Conservation (phyloP, 2,888 invertebrate genomes). For the Loripinus fragilis region DNA sequence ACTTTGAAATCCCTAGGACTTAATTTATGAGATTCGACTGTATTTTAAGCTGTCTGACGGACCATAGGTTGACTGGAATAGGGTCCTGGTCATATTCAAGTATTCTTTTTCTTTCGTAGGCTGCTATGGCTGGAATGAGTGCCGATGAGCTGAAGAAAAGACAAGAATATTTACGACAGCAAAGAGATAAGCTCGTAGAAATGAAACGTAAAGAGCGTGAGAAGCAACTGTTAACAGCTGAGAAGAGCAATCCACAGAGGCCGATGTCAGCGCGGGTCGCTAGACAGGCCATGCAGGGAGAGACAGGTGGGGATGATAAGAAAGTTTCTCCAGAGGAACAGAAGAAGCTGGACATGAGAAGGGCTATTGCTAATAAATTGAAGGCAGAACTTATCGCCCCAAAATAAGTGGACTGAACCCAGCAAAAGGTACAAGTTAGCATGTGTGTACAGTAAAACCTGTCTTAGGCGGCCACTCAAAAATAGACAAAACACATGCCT, state of each 20-base stretch:
- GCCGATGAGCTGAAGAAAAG: conserved; percentile 84
- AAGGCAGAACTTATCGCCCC: conserved; percentile 93
- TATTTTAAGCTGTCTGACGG: too few species aligned
- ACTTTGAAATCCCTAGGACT: too few species aligned
- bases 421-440: too few species aligned
- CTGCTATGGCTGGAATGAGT: conserved; percentile 75
- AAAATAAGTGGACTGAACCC: conserved; percentile 3
- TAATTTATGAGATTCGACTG: too few species aligned
- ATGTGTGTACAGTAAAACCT: too few species aligned
- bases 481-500: too few species aligned
- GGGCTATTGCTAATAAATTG: conserved; percentile 92
- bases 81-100: too few species aligned
- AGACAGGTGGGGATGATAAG: conserved; percentile 28
- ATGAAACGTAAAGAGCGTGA: conserved; percentile 94
- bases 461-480: too few species aligned
- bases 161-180: conserved; percentile 93
- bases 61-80: too few species aligned
- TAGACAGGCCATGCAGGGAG: conserved; percentile 86
- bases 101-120: conserved; percentile 68
- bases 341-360: conserved; percentile 90
- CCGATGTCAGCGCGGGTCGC: conserved; percentile 92
- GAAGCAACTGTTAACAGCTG: conserved; percentile 88
- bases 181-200: conserved; percentile 94
- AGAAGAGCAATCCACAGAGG: conserved; percentile 84
- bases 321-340: conserved; percentile 76